Conservation (phyloP, 2,113 vertebrate genomes). For the Psophia crepitans region DNA sequence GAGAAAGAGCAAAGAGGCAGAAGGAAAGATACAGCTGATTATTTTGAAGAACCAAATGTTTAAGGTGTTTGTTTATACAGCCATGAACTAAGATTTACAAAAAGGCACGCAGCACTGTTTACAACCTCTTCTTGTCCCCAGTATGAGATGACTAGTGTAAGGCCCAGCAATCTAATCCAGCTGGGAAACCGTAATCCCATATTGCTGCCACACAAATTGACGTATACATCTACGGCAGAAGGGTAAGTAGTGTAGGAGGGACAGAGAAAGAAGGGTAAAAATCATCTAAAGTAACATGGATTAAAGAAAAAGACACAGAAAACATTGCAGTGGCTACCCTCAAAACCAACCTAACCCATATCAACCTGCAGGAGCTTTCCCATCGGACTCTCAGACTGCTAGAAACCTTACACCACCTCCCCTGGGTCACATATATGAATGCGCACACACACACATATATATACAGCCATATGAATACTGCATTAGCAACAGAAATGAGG, state of each 20-base stretch:
- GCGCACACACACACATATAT: background rate
- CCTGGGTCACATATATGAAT: background rate
- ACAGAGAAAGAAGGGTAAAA: background rate
- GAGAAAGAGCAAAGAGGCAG: background rate
- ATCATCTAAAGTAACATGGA: background rate
- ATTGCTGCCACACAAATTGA: background rate
- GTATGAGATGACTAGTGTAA: background rate
- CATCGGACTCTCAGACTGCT: background rate
- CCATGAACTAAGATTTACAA: background rate
- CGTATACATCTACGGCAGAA: background rate
- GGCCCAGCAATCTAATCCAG: background rate
- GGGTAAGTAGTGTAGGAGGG: background rate
- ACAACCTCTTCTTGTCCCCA: background rate
- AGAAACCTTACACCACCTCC: background rate
- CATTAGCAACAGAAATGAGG: background rate
- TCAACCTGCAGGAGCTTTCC: background rate
- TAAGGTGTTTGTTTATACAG: background rate
- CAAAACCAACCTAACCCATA: background rate
- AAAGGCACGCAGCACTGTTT: background rate
- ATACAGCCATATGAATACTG: background rate
- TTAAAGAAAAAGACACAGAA: background rate
- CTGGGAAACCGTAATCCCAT: background rate
- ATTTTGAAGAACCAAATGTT: background rate
- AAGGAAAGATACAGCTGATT: background rate
- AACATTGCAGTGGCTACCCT: background rate